A percentile compares a stretch with the other conserved stretches of the same genome.
Conservation (phyloP, 2,797 vertebrate species). For the Silurus aristotelis region DNA sequence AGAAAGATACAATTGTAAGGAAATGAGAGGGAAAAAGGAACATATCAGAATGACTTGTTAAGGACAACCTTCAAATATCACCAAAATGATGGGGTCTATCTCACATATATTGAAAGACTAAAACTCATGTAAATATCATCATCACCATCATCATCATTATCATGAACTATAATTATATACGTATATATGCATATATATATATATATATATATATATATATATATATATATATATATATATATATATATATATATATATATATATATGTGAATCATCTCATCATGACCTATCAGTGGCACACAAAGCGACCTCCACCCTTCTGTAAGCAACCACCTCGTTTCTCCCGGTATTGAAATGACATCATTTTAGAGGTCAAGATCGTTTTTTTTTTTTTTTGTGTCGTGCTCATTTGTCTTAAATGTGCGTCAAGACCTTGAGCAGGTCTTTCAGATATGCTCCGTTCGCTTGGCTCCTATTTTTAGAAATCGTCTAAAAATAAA, state of each 20-base stretch:
- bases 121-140: background rate
- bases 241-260: too few relatives aligned
- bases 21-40: slow-evolving; percentile 37
- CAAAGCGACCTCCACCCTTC: slow-evolving; percentile 22
- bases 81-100: background rate
- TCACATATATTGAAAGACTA: background rate
- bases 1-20: too few relatives aligned
- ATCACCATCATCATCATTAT: background rate
- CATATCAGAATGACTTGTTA: slow-evolving; percentile 48
- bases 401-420: slow-evolving; percentile 16
- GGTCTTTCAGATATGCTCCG: slow-evolving; percentile 42
- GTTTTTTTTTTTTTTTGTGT: background rate
- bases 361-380: slow-evolving; percentile 28
- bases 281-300: slow-evolving; percentile 23
- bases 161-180: background rate
- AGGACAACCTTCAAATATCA: background rate
- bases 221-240: too few relatives aligned
- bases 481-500: slow-evolving; percentile 60
- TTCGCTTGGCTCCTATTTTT: slow-evolving; percentile 56
- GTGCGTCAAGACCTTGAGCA: slow-evolving; percentile 10
- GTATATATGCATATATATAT: too few relatives aligned
- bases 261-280: background rate
- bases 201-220: too few relatives aligned
- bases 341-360: slow-evolving; percentile 31
- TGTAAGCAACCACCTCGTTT: slow-evolving; percentile 14